These are phyloP conservation scores for Boloria euphrosyne DNA, from an alignment of 2,888 invertebrate genomes.

Conservation along the genomic window DNA sequence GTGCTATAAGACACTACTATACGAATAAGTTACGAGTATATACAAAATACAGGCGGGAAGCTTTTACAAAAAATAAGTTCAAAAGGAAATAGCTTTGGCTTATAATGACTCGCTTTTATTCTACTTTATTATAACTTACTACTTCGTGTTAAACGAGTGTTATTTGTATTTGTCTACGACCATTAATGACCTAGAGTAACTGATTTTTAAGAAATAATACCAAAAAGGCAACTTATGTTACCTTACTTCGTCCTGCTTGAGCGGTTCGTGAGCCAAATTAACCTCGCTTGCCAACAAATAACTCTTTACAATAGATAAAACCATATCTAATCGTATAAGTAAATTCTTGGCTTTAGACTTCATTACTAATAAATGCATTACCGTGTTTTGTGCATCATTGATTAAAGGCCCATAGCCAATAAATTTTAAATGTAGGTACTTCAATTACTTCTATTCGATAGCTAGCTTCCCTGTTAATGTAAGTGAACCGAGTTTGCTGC, in stretches of 20 bases:
- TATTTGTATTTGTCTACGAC: too few species aligned
- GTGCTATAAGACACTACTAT: too few species aligned
- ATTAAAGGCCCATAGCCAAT: slow-evolving; percentile 17
- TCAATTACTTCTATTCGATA: slow-evolving; percentile 13
- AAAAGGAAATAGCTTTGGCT: too few species aligned
- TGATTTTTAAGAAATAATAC: not conserved
- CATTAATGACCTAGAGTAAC: not conserved
- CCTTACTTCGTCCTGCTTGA: not conserved
- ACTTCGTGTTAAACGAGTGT: too few species aligned
- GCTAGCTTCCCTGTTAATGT: too few species aligned
- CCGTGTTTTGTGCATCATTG: slow-evolving; percentile 25
- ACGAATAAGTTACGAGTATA: too few species aligned
- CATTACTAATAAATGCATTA: slow-evolving; percentile 31
- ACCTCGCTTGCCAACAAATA: slow-evolving; percentile 30
- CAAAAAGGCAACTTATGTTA: not conserved
- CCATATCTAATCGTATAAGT: slow-evolving; percentile 35
- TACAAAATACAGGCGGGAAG: too few species aligned
- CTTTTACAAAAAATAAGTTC: too few species aligned
- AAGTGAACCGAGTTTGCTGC: too few species aligned
- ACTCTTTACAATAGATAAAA: slow-evolving; percentile 29
- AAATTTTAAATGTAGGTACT: slow-evolving; percentile 28
- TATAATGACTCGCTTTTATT: too few species aligned
- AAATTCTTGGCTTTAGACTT: slow-evolving; percentile 38
- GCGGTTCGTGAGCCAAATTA: slow-evolving; percentile 21
- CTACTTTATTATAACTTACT: too few species aligned